Conservation (phyloP, 1,140 invertebrate genomes). For the Platyscapa corneri region DNA sequence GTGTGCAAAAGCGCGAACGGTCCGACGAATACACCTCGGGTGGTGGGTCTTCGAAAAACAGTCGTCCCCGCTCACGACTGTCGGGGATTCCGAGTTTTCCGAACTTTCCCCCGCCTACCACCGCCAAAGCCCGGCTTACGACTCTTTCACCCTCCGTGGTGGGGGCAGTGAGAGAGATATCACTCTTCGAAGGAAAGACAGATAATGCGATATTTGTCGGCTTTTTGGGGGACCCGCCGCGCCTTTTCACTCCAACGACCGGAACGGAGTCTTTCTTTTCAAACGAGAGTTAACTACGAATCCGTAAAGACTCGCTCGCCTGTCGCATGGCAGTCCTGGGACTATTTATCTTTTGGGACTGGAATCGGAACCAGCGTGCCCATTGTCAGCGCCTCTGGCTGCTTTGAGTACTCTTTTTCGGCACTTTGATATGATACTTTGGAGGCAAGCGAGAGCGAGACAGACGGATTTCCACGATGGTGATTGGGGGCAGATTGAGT, state of each 20-base stretch:
- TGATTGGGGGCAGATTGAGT: background rate
- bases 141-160: background rate
- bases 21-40: background rate
- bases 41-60: background rate
- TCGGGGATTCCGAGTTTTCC: slow-evolving; percentile 24
- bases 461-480: background rate
- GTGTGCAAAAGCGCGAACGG: background rate
- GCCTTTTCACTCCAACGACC: background rate
- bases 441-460: background rate
- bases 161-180: slow-evolving; percentile 23
- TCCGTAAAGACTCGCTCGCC: background rate
- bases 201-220: slow-evolving; percentile 37
- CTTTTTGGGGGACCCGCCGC: background rate
- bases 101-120: slow-evolving; percentile 1
- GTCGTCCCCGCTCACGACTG: too few species aligned
- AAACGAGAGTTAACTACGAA: background rate
- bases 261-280: slow-evolving; percentile 22
- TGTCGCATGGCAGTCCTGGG: background rate
- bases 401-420: background rate
- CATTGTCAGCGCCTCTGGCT: background rate
- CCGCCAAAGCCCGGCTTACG: background rate
- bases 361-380: background rate
- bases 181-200: background rate
- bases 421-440: background rate
- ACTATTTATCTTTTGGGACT: background rate